Conservation (phyloP, 2,113 vertebrate species). For the Leptobrachium leishanense region DNA sequence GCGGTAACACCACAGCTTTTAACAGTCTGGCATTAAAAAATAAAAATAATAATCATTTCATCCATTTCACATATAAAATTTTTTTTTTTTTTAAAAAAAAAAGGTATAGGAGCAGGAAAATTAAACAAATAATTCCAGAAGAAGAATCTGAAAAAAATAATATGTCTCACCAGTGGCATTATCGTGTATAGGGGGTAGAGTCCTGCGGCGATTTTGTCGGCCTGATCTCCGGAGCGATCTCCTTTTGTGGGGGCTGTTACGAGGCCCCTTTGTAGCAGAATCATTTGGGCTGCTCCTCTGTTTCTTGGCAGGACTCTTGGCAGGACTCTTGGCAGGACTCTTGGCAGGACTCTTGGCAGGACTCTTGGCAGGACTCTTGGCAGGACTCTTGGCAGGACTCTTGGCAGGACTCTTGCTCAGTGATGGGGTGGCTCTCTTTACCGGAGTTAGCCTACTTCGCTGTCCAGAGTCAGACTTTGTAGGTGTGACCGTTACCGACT, state of each 20-base stretch:
- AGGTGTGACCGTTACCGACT: not conserved
- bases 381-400: not conserved
- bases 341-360: too few relatives aligned
- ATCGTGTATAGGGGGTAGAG: constrained; percentile 20
- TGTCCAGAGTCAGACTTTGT: not conserved
- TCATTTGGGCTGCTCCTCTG: constrained; percentile 17
- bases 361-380: not conserved
- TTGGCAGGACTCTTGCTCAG: not conserved
- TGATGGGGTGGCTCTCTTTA: not conserved
- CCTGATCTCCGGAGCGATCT: constrained; percentile 31
- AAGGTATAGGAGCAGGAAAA: too few relatives aligned
- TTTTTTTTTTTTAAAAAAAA: too few relatives aligned
- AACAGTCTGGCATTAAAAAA: too few relatives aligned
- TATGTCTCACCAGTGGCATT: constrained; percentile 5
- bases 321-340: constrained; percentile 6
- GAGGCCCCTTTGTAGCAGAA: constrained; percentile 19
- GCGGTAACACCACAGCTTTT: too few relatives aligned
- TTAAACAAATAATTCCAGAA: too few relatives aligned
- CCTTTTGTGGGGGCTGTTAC: constrained; percentile 14
- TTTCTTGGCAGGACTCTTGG: constrained; percentile 3
- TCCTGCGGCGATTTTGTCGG: constrained; percentile 19
- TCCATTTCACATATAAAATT: too few relatives aligned
- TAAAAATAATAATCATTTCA: too few relatives aligned
- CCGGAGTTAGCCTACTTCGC: not conserved
- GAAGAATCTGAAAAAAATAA: not conserved